Base-by-base conservation (phyloP, 2,888 invertebrate genomes). In the Dicyrtomina minuta region DNA sequence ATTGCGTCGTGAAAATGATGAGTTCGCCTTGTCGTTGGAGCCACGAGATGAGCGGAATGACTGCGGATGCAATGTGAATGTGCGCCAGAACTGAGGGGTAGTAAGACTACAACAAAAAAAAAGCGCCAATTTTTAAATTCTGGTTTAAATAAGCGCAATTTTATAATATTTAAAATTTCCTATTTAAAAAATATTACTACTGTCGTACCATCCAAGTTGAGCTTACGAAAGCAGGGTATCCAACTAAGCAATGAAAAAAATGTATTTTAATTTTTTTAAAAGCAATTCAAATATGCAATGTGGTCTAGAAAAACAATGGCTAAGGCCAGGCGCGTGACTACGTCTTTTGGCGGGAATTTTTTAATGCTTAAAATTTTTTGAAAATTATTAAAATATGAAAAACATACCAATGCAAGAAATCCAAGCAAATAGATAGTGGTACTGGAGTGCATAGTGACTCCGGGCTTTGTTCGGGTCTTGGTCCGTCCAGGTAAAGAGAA, bases 341-440 rank as follows among this genome's bases (percentile, higher is more conserved):
- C n/a, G n/a, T n/a, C n/a, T n/a, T n/a, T n/a, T n/a, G n/a, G n/a
- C n/a, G n/a, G n/a, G n/a, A n/a, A n/a, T n/a, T n/a, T n/a, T n/a
- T n/a, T n/a, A n/a, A n/a, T n/a, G n/a, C n/a, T n/a, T n/a, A n/a
- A n/a, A n/a, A n/a, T n/a, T n/a, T n/a, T n/a, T n/a, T n/a, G n/a
- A n/a, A n/a, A n/a, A n/a, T n/a, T n/a, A n/a, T n/a, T n/a, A n/a
- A n/a, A n/a, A n/a, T n/a, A n/a, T n/a, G n/a, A n/a, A n/a, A n/a
- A 41, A 13, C 10, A 41, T 41, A 41, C 8, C 8, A 12, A 55
- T 27, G n/a, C 55, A 55, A 8, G 27, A 27, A 5, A 55, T 27
- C 55, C 55, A 55, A 55, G 55, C 55, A 4, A 55, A 17, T 6
- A 55, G 55, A 27, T 27, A 55, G 27, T 55, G 55, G 22, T 55